Evolutionary conservation across 2,113 vertebrate genomes (phyloP), one percentile per base, ranked within the genome.

Genomic region (Rhinoderma darwinii): DNA sequence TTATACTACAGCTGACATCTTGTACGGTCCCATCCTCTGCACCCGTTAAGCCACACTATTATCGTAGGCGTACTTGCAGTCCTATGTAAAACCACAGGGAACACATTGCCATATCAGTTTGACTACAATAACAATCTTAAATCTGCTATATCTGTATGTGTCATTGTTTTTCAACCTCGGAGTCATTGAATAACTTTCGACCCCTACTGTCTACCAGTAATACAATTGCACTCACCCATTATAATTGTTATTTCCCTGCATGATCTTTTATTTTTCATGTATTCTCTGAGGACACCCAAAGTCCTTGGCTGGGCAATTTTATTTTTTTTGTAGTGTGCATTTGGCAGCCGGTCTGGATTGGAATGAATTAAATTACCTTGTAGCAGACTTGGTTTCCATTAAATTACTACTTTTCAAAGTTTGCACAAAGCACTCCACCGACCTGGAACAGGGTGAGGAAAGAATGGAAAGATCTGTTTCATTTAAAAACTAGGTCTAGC

Each of bases 311-410:
- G 82, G 91, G 89, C 90, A 93, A 1, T 59, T 80, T 59, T 63
- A 30, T 37, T 59, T 81, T 81, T n/a, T 72, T 41, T 72, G 68
- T 41, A 63, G 37, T 63, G 37, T 66, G 39, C 56, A 59, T 90
- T 95, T 95, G 92, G 93, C 93, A 94, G 91, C 90, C 91, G 90
- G 88, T 87, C 88, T 89, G 89, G 84, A 84, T 84, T 44, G 72
- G 89, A 93, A 88, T 93, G 93, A 95, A 94, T 95, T 95, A 93
- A 95, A 94, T 96, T 95, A 95, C 94, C 92, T 92, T 63, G 89
- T 93, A 91, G 90, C 92, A 89, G 51, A 32, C 93, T 94, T 90
- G 90, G 92, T 92, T 95, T 94, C 92, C 30, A 94, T 94, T 93
- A 94, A 94, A 93, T 94, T 93, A 92, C 91, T 92, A 92, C 88